Base-by-base conservation (phyloP, 2,888 invertebrate species). In the Apeira syringaria region DNA sequence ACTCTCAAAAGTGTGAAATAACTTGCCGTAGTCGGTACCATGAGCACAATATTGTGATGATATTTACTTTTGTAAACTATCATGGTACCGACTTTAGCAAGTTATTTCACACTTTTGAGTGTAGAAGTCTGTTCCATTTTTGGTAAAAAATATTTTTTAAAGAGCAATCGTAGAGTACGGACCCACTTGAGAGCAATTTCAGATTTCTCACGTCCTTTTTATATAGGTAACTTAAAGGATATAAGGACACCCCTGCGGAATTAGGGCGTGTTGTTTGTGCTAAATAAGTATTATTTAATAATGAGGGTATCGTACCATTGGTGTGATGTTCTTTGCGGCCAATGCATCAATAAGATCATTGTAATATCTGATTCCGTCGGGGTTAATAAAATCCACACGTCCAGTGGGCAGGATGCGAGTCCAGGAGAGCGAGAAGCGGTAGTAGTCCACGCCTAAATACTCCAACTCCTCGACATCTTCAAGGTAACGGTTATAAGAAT, bases 401-500 rank as follows among this genome's bases (percentile, higher is more conserved):
- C 93, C 94, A 12, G 89, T 91, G 0, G 94, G 93, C 43, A 94
- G 68, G 26, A 94, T 80, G 24, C 94, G 81, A 0, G 93, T 74
- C 94, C 94, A 94, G 0, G 93, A 91, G n/a, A 92, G 66, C 0
- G 92, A 92, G 58, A 92, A 89, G 10, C 88, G 76, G 61, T 92
- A 92, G 70, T 90, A 91, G 59, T 92, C 84, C 0, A 92, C 91
- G 2, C 91, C 91, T 1, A 92, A 73, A 55, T 87, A 63, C 0
- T 71, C 77, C 13, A 92, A 56, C 31, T 88, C 80, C 8, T 83
- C 80, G 0, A 92, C 90, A 59, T 92, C 92, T 47, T 94, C 93
- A 42, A 80, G 86, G 66, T 92, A 94, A 47, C 92, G 91, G 71
- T 94, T 85, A 74, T 94, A 94, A 1, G 94, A 94, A 73, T 95